A percentile compares a stretch with the other conserved stretches of the same genome.
Conservation (phyloP, 2,113 vertebrate genomes). For the Chelonoidis abingdonii region DNA sequence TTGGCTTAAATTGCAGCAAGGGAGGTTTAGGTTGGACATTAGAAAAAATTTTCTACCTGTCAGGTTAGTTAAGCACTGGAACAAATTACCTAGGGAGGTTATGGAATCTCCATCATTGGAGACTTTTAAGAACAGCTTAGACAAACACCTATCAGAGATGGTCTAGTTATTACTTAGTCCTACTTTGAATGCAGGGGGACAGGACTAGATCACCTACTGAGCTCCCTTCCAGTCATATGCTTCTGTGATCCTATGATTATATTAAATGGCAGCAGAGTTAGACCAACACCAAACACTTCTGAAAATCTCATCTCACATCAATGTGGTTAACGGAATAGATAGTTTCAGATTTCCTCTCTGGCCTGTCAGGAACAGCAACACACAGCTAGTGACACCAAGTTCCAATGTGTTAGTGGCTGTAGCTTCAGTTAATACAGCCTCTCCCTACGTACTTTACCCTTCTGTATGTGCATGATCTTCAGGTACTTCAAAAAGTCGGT, state of each 20-base stretch:
- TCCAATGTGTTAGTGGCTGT: not conserved
- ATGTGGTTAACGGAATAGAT: not conserved
- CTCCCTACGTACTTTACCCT: not conserved
- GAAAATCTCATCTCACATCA: not conserved
- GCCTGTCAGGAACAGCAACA: not conserved
- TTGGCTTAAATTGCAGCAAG: not conserved
- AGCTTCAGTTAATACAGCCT: not conserved
- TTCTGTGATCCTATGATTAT: not conserved
- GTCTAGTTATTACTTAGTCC: not conserved
- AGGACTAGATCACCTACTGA: not conserved
- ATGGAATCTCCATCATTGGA: not conserved
- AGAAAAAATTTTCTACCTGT: not conserved
- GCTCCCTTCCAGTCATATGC: not conserved
- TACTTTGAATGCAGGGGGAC: not conserved
- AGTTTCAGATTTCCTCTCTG: not conserved
- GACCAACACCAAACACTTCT: not conserved
- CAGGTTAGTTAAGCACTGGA: not conserved
- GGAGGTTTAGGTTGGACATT: not conserved
- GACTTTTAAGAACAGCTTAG: not conserved
- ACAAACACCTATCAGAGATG: not conserved
- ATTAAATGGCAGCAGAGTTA: not conserved
- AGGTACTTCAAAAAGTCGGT: not conserved
- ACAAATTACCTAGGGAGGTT: not conserved
- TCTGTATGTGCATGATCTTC: not conserved
- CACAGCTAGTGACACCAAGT: accelerated